A percentile compares a stretch with the other conserved stretches of the same genome.
Evolutionary conservation across 2,888 invertebrate genomes (phyloP).

Genomic region (Corythucha ciliata): DNA sequence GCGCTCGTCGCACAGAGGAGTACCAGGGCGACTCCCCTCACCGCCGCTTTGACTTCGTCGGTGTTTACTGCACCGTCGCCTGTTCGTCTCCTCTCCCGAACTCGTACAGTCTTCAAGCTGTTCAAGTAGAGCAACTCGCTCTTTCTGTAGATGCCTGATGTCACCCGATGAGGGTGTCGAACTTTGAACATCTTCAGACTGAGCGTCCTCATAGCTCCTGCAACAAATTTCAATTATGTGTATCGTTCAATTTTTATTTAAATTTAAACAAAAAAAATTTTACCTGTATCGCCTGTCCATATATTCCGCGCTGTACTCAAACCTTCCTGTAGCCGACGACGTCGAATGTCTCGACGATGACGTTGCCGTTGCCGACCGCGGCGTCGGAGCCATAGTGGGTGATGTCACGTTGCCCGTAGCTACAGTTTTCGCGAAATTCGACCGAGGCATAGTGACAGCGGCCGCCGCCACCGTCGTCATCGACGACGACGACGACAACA

Average conservation of each 20-base stretch:
- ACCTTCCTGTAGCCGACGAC: constrained; percentile 26
- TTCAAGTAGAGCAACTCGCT: constrained; percentile 53
- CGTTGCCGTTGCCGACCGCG: constrained; percentile 24
- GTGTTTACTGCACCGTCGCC: constrained; percentile 42
- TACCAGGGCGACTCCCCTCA: constrained; percentile 68
- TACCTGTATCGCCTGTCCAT: constrained; percentile 1
- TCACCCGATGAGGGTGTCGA: constrained; percentile 41
- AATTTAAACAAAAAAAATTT: background rate
- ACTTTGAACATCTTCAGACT: constrained; percentile 29
- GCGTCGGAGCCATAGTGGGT: constrained; percentile 11
- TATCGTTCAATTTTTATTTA: background rate
- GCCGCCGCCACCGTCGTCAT: background rate
- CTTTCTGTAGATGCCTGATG: constrained; percentile 59
- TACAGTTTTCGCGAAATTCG: background rate
- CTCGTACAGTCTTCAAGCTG: constrained; percentile 48
- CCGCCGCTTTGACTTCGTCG: constrained; percentile 44
- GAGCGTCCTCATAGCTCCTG: constrained; percentile 36
- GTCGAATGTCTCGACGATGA: constrained; percentile 23
- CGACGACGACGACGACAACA: constrained; percentile 13
- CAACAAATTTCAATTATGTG: background rate
- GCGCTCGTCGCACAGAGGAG: constrained; percentile 72
- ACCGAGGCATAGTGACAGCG: background rate
- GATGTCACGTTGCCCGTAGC: constrained; percentile 12
- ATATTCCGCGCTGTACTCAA: constrained; percentile 29
- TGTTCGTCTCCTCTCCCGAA: constrained; percentile 38